Percentiles rank a stretch among this genome's conserved stretches.
These are phyloP conservation scores for Trichosurus vulpecula DNA, from an alignment of 2,797 vertebrate genomes.

Conservation along the genomic window DNA sequence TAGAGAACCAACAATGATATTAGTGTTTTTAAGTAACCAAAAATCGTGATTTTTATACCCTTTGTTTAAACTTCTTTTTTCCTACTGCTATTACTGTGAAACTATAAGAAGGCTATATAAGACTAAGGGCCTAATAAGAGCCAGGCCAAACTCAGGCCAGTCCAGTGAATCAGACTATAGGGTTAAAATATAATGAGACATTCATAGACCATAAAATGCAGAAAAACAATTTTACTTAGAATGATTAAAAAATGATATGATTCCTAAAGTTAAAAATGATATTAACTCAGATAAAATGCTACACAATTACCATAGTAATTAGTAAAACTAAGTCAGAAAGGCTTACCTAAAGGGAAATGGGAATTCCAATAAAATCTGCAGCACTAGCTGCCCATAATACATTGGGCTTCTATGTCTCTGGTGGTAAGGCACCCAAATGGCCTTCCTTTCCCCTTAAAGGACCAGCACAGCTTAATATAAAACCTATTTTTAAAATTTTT, in stretches of 20 bases:
- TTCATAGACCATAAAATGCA: neutral
- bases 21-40: neutral
- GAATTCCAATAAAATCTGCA: neutral
- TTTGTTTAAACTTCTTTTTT: neutral
- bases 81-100: neutral
- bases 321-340: neutral
- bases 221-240: neutral
- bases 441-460: neutral
- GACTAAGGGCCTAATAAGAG: neutral
- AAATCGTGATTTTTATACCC: neutral
- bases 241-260: neutral
- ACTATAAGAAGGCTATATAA: neutral
- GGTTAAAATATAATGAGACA: neutral
- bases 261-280: neutral
- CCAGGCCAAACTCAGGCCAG: neutral
- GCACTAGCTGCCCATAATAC: neutral
- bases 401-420: neutral
- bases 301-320: neutral
- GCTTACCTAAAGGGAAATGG: neutral
- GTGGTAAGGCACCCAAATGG: neutral
- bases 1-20: neutral
- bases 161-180: neutral
- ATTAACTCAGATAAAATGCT: neutral
- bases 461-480: neutral
- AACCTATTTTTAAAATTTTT: neutral